These are phyloP conservation scores for human (Homo sapiens) DNA, from an alignment of 2,113 vertebrate species.

Conservation along the genomic window DNA sequence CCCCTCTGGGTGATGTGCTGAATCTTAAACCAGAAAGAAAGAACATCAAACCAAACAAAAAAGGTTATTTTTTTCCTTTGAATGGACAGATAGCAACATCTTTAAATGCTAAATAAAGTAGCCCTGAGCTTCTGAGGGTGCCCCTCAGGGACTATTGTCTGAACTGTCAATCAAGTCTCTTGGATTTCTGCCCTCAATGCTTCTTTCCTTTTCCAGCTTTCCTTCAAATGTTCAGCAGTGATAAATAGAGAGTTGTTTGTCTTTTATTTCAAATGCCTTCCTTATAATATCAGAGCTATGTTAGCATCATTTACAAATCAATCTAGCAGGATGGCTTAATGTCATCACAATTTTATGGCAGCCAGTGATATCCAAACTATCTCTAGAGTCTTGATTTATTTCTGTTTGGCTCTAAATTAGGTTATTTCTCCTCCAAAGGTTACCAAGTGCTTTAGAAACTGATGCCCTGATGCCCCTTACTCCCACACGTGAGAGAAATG, in stretches of 20 bases:
- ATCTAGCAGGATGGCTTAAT: not conserved
- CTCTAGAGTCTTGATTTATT: not conserved
- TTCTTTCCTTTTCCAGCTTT: slow-evolving; percentile 26
- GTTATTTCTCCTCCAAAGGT: not conserved
- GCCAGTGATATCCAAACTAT: not conserved
- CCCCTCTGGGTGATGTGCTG: not conserved
- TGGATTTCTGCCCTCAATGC: not conserved
- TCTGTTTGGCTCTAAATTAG: not conserved
- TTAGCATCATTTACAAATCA: not conserved
- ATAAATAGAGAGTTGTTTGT: not conserved
- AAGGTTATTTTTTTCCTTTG: not conserved
- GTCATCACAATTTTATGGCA: not conserved
- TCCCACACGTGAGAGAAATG: not conserved
- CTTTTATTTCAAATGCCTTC: not conserved
- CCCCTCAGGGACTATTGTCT: not conserved
- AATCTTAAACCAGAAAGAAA: slow-evolving; percentile 37
- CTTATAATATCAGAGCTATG: not conserved
- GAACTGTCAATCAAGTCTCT: not conserved
- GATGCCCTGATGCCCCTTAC: not conserved
- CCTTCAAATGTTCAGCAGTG: not conserved
- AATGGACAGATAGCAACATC: not conserved
- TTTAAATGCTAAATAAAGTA: slow-evolving; percentile 3
- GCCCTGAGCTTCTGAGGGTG: not conserved
- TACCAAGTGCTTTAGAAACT: not conserved
- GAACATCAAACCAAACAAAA: slow-evolving; percentile 17